Base-by-base conservation (phyloP, 2,888 invertebrate species). In the Agrochola lota region DNA sequence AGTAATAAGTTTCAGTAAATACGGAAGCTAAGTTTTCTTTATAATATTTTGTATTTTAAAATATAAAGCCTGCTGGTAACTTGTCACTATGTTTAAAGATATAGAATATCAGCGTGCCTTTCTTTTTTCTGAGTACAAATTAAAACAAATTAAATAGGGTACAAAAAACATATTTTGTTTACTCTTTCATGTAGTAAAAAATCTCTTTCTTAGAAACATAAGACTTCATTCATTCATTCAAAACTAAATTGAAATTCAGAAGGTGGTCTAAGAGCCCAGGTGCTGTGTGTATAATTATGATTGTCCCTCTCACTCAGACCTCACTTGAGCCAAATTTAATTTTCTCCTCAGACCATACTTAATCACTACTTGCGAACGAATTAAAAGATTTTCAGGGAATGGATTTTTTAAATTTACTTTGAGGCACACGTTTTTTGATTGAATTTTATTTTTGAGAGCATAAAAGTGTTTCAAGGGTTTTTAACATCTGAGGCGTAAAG, bases 201-300 rank as follows among this genome's bases (percentile, higher is more conserved):
- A n/a, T n/a, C 0, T 6, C 1, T 57, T n/a, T 57, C 6, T 57
- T n/a, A n/a, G 4, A 64, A 62, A 57, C 17, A 11, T 43, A 55
- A 57, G 23, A 55, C 20, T 64, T 40, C n/a, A 68, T 77, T 75
- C 66, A n/a, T n/a, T n/a, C n/a, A n/a, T n/a, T n/a, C n/a, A n/a
- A n/a, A n/a, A n/a, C n/a, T 30, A 74, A 79, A 70, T 80, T 76
- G 30, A 76, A 75, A 79, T 75, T 67, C 67, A 62, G 66, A 68
- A 66, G 23, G 71, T 40, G 17, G 63, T 80, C 12, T 15, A 66
- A 20, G 46, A 49, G 30, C 15, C 2, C 9, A 59, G 40, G 71
- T 71, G 71, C 80, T 75, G 77, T 77, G 74, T 74, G 74, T 85
- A 72, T 85, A 87, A 85, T 86, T 87, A 86, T 81, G 78, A 88